Evolutionary conservation across 2,888 invertebrate species (phyloP), one percentile per base, ranked within the genome.

Genomic region (Phlogophora meticulosa): DNA sequence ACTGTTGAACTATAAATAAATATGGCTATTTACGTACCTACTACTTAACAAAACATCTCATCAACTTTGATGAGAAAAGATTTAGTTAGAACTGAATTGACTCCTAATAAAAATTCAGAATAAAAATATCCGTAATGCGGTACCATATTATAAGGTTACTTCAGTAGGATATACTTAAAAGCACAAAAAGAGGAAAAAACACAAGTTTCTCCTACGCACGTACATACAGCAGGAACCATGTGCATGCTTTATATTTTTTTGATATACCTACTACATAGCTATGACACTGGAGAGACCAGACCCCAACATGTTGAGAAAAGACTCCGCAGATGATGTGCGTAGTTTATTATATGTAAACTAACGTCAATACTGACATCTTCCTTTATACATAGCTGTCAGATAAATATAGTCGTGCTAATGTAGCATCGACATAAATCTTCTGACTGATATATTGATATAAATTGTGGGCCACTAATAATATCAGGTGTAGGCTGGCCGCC

Each of bases 1-100:
- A 96, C 98, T 99, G 91, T 32, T 22, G 11, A 2, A 10, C 22
- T 2, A 20, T 38, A 15, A 20, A 10, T 55, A 28, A 40, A 9
- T 20, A 15, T 3, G 4, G 7, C 11, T 1, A n/a, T 0, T 1
- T 5, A 24, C 24, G 17, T 17, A 40, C 10, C 10, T 11, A 22
- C n/a, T 24, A 15, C 17, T 7, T 15, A 13, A 42, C 3, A 28
- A 28, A 15, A 28, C 3, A 7, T 28, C 15, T 42, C 3, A 4
- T n/a, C 24, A 13, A 24, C 1, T 17, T 55, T 17, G 9, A 13
- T 9, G 2, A 7, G 11, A 45, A 28, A 2, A 28, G 28, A 28
- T 5, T 28, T 28, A 28, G 28, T 28, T 28, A 28, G 28, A 4
- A 28, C 28, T 28, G 2, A 28, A 28, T 28, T 32, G 15, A 40